Percentiles rank a stretch among this genome's conserved stretches.
These are phyloP conservation scores for Patiria pectinifera DNA, from an alignment of 53 echinoderm and acorn worm genomes.

Conservation along the genomic window DNA sequence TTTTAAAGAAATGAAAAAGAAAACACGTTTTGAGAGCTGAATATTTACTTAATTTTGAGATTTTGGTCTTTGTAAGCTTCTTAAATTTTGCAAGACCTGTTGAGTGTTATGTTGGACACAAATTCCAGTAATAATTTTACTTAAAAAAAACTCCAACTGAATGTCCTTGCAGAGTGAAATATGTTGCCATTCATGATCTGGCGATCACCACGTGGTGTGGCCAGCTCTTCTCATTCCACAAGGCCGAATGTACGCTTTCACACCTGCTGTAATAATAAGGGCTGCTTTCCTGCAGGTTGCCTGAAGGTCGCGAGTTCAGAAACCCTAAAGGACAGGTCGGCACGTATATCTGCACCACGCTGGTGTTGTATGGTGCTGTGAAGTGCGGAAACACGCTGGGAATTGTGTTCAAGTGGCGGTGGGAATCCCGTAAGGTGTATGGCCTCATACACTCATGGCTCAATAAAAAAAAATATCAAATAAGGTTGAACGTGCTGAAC, in stretches of 20 bases:
- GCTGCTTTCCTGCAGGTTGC: conserved; percentile 8
- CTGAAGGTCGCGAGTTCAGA: conserved; percentile 36
- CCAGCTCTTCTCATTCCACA: conserved; percentile 24
- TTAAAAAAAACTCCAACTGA: too few relatives aligned
- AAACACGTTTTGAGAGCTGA: too few relatives aligned
- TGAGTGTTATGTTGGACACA: too few relatives aligned
- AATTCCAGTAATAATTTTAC: too few relatives aligned
- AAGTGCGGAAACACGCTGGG: not conserved
- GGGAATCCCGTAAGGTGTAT: not conserved
- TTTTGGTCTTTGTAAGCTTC: too few relatives aligned
- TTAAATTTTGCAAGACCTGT: too few relatives aligned
- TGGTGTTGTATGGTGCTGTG: not conserved
- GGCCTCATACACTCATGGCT: not conserved
- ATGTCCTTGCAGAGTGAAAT: not conserved
- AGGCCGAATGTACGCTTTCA: conserved; percentile 23
- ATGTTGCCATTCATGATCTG: not conserved
- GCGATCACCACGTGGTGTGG: conserved; percentile 6
- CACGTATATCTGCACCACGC: conserved; percentile 4
- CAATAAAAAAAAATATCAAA: not conserved
- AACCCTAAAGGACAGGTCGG: conserved; percentile 8
- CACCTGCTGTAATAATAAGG: conserved; percentile 18
- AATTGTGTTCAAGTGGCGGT: not conserved
- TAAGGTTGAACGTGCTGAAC: not conserved
- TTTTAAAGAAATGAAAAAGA: not conserved
- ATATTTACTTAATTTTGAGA: too few relatives aligned